A percentile compares a stretch with the other conserved stretches of the same genome.
These are phyloP conservation scores for Pteruthius melanotis DNA, from an alignment of 2,113 vertebrate species.

Conservation along the genomic window DNA sequence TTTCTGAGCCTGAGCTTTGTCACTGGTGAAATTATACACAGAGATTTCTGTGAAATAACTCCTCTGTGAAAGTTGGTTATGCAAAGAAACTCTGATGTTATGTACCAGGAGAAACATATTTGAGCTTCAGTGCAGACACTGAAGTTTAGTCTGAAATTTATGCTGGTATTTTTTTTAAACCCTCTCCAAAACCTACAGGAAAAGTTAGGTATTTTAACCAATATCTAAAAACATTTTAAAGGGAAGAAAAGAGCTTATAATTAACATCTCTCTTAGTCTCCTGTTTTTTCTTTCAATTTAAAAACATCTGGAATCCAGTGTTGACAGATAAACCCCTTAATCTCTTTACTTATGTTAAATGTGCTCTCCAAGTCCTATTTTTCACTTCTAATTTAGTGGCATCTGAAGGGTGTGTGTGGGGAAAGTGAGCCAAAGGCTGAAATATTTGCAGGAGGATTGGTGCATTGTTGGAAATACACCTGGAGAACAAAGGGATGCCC, in stretches of 20 bases:
- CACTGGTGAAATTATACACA: neutral
- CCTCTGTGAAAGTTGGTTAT: neutral
- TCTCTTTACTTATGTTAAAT: constrained; percentile 41
- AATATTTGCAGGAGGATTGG: neutral
- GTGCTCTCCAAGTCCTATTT: constrained; percentile 35
- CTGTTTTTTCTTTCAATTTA: constrained; percentile 36
- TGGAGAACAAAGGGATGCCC: neutral
- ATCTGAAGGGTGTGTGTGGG: neutral
- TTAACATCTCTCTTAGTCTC: constrained; percentile 21
- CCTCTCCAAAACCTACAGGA: constrained; percentile 42
- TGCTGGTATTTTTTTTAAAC: neutral
- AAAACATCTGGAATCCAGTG: constrained; percentile 58
- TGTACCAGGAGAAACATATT: neutral
- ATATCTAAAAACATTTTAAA: constrained; percentile 43
- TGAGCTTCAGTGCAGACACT: neutral
- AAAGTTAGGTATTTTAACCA: constrained; percentile 40
- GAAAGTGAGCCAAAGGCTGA: neutral
- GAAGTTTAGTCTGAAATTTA: constrained; percentile 20
- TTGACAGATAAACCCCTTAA: constrained; percentile 66
- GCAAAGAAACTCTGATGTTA: neutral
- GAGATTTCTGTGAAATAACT: neutral
- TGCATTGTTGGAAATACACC: neutral
- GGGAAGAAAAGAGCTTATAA: constrained; percentile 36
- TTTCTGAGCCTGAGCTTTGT: neutral
- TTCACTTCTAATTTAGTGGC: constrained; percentile 28